Conservation (phyloP, 1,140 invertebrate genomes). For the Drosophila nasuta region DNA sequence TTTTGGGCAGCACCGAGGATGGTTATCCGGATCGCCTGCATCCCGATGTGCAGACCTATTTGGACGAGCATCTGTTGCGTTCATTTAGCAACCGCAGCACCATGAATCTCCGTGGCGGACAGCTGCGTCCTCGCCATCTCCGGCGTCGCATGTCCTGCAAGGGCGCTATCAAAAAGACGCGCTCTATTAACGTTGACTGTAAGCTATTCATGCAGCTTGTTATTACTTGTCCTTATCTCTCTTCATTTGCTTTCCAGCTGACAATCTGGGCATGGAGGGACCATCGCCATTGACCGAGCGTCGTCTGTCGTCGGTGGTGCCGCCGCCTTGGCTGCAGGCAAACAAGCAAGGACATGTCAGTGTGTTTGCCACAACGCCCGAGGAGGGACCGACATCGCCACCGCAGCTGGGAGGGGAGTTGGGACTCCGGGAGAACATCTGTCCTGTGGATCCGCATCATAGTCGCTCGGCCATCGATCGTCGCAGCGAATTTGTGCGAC, state of each 20-base stretch:
- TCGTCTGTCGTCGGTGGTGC: slow-evolving; percentile 86
- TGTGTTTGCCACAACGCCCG: slow-evolving; percentile 78
- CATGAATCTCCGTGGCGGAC: slow-evolving; percentile 87
- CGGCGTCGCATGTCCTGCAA: slow-evolving; percentile 92
- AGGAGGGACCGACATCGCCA: slow-evolving; percentile 66
- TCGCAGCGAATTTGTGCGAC: slow-evolving; percentile 81
- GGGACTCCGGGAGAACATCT: slow-evolving; percentile 77
- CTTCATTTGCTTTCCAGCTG: slow-evolving; percentile 86
- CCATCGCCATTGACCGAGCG: slow-evolving; percentile 86
- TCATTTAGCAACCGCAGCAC: slow-evolving; percentile 90
- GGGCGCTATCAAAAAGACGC: slow-evolving; percentile 94
- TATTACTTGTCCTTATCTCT: background rate
- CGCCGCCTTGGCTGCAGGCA: slow-evolving; percentile 86
- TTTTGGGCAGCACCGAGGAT: slow-evolving; percentile 95
- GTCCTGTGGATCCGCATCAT: slow-evolving; percentile 77
- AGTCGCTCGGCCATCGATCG: slow-evolving; percentile 78
- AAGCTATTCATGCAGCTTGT: slow-evolving; percentile 70
- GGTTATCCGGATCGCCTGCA: slow-evolving; percentile 94
- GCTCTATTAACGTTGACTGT: slow-evolving; percentile 94
- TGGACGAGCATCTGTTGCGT: slow-evolving; percentile 94
- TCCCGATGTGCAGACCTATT: slow-evolving; percentile 93
- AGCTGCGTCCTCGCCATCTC: slow-evolving; percentile 86
- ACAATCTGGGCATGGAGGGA: slow-evolving; percentile 91
- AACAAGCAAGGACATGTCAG: slow-evolving; percentile 83
- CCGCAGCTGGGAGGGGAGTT: slow-evolving; percentile 62